Conservation (phyloP, 2,113 vertebrate species). For the Xerus inauris region DNA sequence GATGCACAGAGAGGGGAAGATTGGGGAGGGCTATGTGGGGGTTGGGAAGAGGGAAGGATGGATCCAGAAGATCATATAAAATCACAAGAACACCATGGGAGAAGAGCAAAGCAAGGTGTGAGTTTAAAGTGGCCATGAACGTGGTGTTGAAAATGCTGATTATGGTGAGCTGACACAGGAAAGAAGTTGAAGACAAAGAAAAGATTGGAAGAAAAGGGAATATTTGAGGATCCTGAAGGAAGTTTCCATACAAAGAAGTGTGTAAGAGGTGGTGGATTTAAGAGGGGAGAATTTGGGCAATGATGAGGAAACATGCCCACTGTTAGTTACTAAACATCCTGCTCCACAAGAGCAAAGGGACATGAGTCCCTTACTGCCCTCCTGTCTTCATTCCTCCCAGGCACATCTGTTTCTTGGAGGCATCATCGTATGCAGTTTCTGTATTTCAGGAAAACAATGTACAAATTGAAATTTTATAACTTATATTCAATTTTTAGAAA, state of each 20-base stretch:
- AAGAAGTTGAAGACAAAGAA: background rate
- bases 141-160: background rate
- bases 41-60: background rate
- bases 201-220: background rate
- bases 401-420: background rate
- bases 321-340: background rate
- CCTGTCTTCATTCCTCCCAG: background rate
- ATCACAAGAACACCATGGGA: background rate
- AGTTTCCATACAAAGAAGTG: background rate
- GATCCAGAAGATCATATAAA: background rate
- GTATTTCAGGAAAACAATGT: background rate
- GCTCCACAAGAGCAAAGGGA: too few relatives aligned
- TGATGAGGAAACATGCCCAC: rapidly evolving
- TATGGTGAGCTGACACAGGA: background rate
- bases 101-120: background rate
- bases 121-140: background rate
- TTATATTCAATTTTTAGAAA: conserved; percentile 45
- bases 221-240: background rate
- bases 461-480: conserved; percentile 42
- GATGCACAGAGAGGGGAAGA: background rate
- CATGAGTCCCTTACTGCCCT: rapidly evolving
- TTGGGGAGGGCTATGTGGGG: too few relatives aligned
- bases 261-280: background rate
- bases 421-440: background rate
- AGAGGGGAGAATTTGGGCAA: background rate